Percentiles rank a stretch among this genome's conserved stretches.
phyloP scores from a whole-genome alignment of 2,797 vertebrate species.

The Enteromius argenteus region DNA sequence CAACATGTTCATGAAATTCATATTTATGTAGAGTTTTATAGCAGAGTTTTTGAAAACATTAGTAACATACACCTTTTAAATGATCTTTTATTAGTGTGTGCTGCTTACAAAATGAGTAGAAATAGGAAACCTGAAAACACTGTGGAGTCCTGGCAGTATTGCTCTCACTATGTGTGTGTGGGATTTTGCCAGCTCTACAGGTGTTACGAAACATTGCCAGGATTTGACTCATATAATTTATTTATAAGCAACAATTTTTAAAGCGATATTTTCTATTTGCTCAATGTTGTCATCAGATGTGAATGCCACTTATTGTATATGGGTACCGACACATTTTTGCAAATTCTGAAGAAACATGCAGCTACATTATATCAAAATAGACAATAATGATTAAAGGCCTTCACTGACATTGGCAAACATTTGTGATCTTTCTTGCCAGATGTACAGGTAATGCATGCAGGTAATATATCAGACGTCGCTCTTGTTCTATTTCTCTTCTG shows the following conservation, averaged over 20 bases:
- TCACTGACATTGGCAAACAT: not conserved
- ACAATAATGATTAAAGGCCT: not conserved
- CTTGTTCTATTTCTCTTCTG: constrained; percentile 46
- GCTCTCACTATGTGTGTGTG: not conserved
- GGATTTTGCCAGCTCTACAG: constrained; percentile 32
- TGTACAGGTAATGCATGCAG: not conserved
- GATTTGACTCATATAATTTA: constrained; percentile 36
- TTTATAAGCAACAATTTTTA: constrained; percentile 12
- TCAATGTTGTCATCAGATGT: not conserved
- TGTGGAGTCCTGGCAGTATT: not conserved
- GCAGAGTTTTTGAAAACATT: not conserved
- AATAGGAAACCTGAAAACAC: constrained; percentile 31
- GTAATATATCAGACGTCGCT: not conserved
- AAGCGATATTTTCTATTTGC: constrained; percentile 11
- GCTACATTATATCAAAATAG: not conserved
- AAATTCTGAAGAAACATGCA: not conserved
- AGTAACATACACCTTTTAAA: not conserved
- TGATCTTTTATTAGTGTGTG: not conserved
- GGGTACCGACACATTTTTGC: not conserved
- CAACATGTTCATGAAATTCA: not conserved
- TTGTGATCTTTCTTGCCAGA: not conserved
- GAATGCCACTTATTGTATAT: not conserved
- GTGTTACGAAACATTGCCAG: constrained; percentile 14
- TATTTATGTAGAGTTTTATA: constrained; percentile 1
- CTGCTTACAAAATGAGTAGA: constrained; percentile 11